phyloP scores from a whole-genome alignment of 2,113 vertebrate species.

The Colaptes auratus region DNA sequence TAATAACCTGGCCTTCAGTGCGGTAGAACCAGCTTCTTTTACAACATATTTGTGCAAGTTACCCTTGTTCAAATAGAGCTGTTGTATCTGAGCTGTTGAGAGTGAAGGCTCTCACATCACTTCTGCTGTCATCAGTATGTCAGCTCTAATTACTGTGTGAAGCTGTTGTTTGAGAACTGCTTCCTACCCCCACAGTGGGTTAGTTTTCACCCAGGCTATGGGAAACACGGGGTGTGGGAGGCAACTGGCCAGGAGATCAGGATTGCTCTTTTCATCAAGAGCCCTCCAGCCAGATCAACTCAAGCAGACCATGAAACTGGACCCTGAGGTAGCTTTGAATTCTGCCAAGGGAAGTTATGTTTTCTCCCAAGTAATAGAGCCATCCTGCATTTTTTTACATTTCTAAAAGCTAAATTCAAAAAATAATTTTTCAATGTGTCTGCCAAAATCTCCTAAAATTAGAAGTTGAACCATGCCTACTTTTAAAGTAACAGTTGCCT shows the following conservation, averaged over 20 bases:
- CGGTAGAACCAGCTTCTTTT: neutral
- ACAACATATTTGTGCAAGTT: neutral
- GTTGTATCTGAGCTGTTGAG: neutral
- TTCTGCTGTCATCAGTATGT: neutral
- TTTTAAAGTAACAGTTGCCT: neutral
- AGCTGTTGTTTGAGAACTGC: neutral
- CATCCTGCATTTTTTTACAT: neutral
- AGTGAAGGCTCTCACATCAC: constrained; percentile 8
- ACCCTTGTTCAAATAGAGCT: neutral
- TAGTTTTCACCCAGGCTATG: neutral
- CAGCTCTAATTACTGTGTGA: neutral
- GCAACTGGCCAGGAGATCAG: neutral
- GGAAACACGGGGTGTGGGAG: neutral
- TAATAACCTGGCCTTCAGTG: neutral
- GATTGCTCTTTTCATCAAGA: neutral
- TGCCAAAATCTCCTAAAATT: neutral
- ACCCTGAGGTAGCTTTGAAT: neutral
- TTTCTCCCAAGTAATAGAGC: neutral
- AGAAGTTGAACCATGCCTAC: neutral
- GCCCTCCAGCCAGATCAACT: neutral
- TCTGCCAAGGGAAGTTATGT: neutral
- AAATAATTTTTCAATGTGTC: neutral
- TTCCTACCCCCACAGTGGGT: neutral
- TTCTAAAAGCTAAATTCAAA: neutral
- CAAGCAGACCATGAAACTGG: constrained; percentile 5